These are phyloP conservation scores for Polyodon spathula DNA, from an alignment of 2,113 vertebrate genomes.

Conservation along the genomic window DNA sequence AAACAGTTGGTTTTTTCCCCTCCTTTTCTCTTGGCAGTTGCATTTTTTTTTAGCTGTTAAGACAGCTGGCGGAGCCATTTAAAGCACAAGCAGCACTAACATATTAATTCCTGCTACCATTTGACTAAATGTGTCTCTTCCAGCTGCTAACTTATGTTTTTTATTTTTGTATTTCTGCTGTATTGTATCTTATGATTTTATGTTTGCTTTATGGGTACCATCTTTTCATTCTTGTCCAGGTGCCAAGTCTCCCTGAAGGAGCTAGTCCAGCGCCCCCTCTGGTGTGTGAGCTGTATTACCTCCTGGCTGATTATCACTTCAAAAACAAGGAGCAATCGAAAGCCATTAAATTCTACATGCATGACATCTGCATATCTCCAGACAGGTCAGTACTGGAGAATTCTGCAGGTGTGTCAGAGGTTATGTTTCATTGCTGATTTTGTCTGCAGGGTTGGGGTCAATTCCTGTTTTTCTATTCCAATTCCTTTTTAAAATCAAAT, in stretches of 20 bases:
- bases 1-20: background rate
- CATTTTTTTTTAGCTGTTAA: background rate
- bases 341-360: constrained; percentile 97
- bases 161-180: background rate
- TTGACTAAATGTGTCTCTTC: too few species aligned
- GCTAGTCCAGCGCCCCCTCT: constrained; percentile 71
- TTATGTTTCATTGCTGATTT: background rate
- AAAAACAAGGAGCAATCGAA: constrained; percentile 98
- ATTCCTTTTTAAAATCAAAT: too few species aligned
- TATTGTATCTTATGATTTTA: background rate
- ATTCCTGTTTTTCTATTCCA: background rate
- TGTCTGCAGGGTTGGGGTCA: background rate
- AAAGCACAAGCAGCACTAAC: too few species aligned
- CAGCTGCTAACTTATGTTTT: background rate
- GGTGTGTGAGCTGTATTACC: constrained; percentile 86
- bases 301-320: constrained; percentile 95
- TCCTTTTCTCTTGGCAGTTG: background rate
- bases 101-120: too few species aligned
- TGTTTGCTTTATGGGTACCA: background rate
- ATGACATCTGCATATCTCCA: constrained; percentile 89
- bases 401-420: background rate
- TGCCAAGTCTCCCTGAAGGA: constrained; percentile 74
- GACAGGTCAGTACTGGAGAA: constrained; percentile 61
- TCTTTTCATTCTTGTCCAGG: constrained; percentile 43
- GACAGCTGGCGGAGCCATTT: background rate